Evolutionary conservation across 2,797 vertebrate species (phyloP).

Genomic region (Coccyzus lansbergi): DNA sequence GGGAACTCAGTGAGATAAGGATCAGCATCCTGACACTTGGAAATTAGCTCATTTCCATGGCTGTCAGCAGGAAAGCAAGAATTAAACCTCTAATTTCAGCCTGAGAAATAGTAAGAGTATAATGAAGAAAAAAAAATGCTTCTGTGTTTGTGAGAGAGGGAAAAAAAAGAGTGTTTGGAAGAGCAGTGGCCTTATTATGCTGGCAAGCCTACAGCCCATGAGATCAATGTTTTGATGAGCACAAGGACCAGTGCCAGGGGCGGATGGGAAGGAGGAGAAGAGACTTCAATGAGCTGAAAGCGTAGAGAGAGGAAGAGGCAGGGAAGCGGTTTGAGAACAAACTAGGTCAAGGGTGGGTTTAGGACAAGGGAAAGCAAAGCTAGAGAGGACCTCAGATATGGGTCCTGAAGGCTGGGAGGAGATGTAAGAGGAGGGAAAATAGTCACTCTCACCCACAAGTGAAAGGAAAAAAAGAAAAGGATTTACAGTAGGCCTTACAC

Average conservation of each 20-base stretch:
- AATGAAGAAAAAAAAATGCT: background rate
- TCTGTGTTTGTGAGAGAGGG: background rate
- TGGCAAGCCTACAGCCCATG: constrained; percentile 41
- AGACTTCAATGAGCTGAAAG: constrained; percentile 15
- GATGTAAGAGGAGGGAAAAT: background rate
- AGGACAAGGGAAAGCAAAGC: background rate
- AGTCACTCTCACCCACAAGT: background rate
- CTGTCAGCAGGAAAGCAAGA: constrained; percentile 30
- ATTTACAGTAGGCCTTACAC: background rate
- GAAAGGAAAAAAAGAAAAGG: background rate
- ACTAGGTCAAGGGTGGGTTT: background rate
- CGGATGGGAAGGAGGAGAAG: background rate
- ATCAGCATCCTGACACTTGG: constrained; percentile 42
- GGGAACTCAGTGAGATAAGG: constrained; percentile 4
- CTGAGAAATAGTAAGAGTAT: background rate
- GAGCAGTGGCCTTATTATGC: constrained; percentile 32
- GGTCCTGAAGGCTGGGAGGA: background rate
- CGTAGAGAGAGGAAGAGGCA: background rate
- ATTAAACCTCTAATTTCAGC: constrained; percentile 35
- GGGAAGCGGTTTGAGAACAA: background rate
- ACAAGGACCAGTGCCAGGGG: background rate
- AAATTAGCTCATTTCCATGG: constrained; percentile 11
- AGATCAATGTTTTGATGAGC: constrained; percentile 63
- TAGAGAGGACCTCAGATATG: background rate
- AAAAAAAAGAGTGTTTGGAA: background rate